A percentile compares a stretch with the other conserved stretches of the same genome.
Evolutionary conservation across 2,113 vertebrate species (phyloP).

Genomic region (Trogon surrucura): DNA sequence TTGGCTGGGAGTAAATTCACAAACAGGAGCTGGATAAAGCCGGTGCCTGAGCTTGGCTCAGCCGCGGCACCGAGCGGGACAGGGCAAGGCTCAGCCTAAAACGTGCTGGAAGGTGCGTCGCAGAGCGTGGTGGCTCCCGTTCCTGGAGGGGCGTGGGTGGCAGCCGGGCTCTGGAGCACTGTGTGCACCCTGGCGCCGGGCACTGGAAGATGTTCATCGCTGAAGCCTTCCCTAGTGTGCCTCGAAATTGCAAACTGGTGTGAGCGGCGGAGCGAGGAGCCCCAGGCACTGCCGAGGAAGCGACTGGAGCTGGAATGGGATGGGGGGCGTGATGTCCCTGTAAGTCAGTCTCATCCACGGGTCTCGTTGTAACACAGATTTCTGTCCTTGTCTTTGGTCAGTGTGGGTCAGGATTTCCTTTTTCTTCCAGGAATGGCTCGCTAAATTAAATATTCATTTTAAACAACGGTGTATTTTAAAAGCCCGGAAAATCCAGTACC

Average conservation of each 20-base stretch:
- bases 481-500: neutral
- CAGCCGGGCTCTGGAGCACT: rapidly evolving
- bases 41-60: neutral
- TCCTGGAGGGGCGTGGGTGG: too few species aligned
- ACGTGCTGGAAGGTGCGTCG: rapidly evolving
- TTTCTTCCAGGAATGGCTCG: neutral
- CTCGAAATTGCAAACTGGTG: neutral
- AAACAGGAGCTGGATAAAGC: neutral
- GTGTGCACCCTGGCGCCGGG: rapidly evolving
- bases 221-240: neutral
- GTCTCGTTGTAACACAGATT: neutral
- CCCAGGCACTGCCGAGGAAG: rapidly evolving
- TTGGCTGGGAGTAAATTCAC: neutral
- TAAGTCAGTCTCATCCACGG: neutral
- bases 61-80: neutral
- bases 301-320: rapidly evolving
- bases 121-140: neutral
- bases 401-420: neutral
- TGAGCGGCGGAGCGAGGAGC: neutral
- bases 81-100: neutral
- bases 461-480: neutral
- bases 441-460: neutral
- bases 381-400: neutral
- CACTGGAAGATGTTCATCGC: neutral
- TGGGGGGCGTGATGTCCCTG: neutral